These are phyloP conservation scores for Planococcus citri DNA, from an alignment of 1,140 invertebrate species.

Conservation along the genomic window DNA sequence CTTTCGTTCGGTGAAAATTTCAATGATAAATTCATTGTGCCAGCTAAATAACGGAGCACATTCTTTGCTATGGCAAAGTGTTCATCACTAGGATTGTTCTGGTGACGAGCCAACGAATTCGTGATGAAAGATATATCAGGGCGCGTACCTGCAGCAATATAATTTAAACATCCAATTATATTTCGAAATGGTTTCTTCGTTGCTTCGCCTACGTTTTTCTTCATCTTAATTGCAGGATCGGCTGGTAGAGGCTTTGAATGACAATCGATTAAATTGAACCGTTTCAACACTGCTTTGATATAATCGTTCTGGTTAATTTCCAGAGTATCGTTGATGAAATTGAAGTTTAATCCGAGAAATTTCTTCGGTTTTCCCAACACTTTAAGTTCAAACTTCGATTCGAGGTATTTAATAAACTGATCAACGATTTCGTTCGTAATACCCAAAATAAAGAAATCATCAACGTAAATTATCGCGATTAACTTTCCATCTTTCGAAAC, in stretches of 20 bases:
- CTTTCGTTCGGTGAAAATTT: no score
- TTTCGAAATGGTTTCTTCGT: neutral
- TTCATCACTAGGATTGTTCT: neutral
- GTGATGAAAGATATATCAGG: neutral
- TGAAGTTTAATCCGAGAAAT: neutral
- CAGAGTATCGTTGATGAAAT: neutral
- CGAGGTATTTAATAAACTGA: no score
- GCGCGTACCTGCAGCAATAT: neutral
- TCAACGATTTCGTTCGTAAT: no score
- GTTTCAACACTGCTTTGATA: neutral
- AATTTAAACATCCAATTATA: neutral
- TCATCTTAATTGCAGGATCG: neutral
- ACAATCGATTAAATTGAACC: neutral
- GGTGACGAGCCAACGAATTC: neutral
- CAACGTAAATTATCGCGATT: no score
- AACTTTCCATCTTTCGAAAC: no score
- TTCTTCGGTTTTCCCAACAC: neutral
- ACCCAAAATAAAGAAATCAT: no score
- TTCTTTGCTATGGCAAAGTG: neutral
- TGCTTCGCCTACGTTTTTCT: neutral
- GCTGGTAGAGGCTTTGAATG: neutral
- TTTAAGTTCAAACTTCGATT: neutral
- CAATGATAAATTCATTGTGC: neutral
- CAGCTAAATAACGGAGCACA: neutral
- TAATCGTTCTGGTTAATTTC: neutral